A percentile compares a stretch with the other conserved stretches of the same genome.
These are phyloP conservation scores for Uropsilus gracilis DNA, from an alignment of 2,113 vertebrate genomes.

Conservation along the genomic window DNA sequence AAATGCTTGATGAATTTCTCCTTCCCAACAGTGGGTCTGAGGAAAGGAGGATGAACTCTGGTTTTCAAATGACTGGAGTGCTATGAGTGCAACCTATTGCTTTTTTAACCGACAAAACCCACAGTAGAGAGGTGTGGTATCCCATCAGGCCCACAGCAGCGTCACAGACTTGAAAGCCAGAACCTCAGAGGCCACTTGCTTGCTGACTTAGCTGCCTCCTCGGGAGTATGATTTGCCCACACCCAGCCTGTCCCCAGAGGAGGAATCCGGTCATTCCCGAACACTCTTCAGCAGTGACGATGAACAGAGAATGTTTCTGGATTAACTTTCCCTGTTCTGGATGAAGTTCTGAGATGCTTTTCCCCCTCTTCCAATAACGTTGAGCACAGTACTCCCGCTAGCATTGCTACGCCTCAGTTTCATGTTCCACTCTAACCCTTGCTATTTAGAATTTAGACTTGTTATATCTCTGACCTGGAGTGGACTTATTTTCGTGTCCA, in stretches of 20 bases:
- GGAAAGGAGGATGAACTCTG: neutral
- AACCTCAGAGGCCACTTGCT: constrained; percentile 7
- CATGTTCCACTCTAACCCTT: neutral
- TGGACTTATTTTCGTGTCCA: constrained; percentile 26
- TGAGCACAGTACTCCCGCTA: neutral
- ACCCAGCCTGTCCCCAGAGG: neutral
- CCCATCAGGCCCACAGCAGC: neutral
- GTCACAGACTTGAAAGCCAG: constrained; percentile 52
- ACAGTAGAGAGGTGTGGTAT: neutral
- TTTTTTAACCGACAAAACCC: constrained; percentile 41
- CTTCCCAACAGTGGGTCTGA: neutral
- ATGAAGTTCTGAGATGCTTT: neutral
- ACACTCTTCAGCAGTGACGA: neutral
- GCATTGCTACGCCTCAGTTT: neutral
- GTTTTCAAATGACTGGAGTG: constrained; percentile 24
- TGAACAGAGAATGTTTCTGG: neutral
- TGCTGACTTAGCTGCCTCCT: neutral
- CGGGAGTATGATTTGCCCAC: neutral
- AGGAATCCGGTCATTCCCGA: neutral
- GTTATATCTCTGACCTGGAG: neutral
- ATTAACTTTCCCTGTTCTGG: neutral
- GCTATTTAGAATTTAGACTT: neutral
- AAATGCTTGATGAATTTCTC: neutral
- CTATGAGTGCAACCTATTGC: neutral
- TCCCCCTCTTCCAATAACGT: neutral